Conservation (phyloP, 2,888 invertebrate genomes). For the Agelastica alni region DNA sequence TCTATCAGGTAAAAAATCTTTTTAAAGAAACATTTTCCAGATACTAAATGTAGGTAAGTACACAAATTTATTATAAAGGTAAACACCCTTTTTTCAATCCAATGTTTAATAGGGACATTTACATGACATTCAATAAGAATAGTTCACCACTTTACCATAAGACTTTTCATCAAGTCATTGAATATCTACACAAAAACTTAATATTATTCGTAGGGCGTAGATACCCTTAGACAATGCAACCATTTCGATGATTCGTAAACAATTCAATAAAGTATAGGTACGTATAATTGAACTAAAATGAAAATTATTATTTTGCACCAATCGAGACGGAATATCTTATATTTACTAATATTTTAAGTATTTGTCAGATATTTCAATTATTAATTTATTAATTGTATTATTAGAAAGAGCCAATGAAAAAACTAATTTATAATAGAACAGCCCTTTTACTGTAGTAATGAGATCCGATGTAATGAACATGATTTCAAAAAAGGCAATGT, state of each 20-base stretch:
- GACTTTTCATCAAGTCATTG: too few relatives aligned
- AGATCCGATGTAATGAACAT: neutral
- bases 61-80: neutral
- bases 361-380: slow-evolving; percentile 1
- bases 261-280: too few relatives aligned
- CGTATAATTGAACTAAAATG: too few relatives aligned
- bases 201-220: too few relatives aligned
- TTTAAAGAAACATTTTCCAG: neutral
- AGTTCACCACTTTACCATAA: too few relatives aligned
- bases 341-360: slow-evolving; percentile 4
- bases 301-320: too few relatives aligned
- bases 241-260: too few relatives aligned
- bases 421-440: neutral
- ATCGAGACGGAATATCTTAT: neutral
- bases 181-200: too few relatives aligned
- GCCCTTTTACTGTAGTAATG: neutral
- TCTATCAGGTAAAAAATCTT: slow-evolving; percentile 14
- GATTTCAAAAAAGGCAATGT: too few relatives aligned
- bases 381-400: neutral
- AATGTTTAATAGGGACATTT: neutral
- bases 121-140: neutral
- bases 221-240: too few relatives aligned
- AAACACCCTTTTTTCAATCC: neutral
- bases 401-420: too few relatives aligned
- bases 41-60: neutral